A percentile compares a stretch with the other conserved stretches of the same genome.
Evolutionary conservation across 2,888 invertebrate genomes (phyloP).

Genomic region (Acanthosepion lycidas): DNA sequence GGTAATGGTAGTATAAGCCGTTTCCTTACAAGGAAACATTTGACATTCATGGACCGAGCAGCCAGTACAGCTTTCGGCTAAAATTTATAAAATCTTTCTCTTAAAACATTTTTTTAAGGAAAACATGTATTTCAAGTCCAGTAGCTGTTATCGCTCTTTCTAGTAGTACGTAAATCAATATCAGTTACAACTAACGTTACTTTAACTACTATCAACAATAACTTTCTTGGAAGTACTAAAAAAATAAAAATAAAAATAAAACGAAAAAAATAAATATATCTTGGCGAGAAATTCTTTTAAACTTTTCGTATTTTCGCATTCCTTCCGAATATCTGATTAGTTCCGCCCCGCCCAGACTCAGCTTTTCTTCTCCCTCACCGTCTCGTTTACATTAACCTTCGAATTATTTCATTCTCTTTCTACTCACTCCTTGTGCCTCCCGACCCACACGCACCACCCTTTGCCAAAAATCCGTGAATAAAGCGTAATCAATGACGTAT

Average conservation of each 20-base stretch:
- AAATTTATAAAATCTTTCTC: too few species aligned
- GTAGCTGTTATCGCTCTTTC: too few species aligned
- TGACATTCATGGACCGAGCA: too few species aligned
- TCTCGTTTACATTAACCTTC: not conserved
- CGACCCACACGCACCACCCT: not conserved
- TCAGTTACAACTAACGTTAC: not conserved
- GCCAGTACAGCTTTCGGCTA: too few species aligned
- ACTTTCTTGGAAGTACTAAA: not conserved
- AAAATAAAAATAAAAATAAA: not conserved
- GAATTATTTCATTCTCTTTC: not conserved
- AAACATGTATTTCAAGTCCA: too few species aligned
- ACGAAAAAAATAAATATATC: not conserved
- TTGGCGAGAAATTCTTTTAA: not conserved
- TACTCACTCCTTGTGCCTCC: not conserved
- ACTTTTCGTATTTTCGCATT: conserved; percentile 8
- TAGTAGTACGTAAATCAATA: too few species aligned
- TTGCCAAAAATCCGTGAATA: not conserved
- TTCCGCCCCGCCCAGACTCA: not conserved
- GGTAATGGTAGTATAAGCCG: too few species aligned
- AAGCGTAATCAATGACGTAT: conserved; percentile 33
- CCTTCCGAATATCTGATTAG: not conserved
- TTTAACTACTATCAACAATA: not conserved
- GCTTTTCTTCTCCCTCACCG: not conserved
- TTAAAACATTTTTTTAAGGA: too few species aligned
- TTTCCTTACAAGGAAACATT: too few species aligned